Evolutionary conservation across 2,888 invertebrate species (phyloP), one percentile per base, ranked within the genome.

Genomic region (Lasioglossum pauxillum): DNA sequence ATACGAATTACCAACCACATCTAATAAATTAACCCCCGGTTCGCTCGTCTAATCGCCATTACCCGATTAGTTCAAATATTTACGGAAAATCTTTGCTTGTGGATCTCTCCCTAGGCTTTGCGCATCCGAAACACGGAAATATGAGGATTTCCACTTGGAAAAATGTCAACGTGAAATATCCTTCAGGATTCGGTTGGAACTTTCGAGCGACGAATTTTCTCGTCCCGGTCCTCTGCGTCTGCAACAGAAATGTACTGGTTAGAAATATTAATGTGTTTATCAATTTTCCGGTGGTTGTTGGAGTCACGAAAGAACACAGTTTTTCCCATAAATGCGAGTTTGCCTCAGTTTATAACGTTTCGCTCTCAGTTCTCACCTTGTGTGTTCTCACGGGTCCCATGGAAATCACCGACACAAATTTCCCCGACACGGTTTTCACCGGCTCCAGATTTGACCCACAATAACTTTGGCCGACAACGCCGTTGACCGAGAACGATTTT

Each of bases 21-120:
- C 19, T 67, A 67, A 67, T 67, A 67, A 67, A 67, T 67, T 67
- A 67, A 67, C 27, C 67, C 67, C 67, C 8, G 19, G 35, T 67
- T 10, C 67, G 8, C 35, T 23, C 35, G 8, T 27, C 60, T 60
- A 60, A 60, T 60, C 60, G 27, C 60, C 31, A 67, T 67, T 67
- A 19, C 31, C 35, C 8, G 67, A 67, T 67, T 67, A 19, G 31
- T 31, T 31, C 67, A 67, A 67, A 67, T 67, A 67, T 67, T 67
- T 67, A 67, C 60, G 27, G 27, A 16, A 10, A 23, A 64, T 14
- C 31, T 64, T 31, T 16, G 14, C 27, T 5, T 5, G 31, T 31
- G 5, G 16, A 5, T 7, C 1, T 27, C 60, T 14, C 27, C 5
- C 27, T 14, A 31, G 27, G 4, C 16, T 16, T 60, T 31, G 8